These are phyloP conservation scores for Periophthalmus modestus DNA, from an alignment of 2,113 vertebrate species.

Conservation along the genomic window DNA sequence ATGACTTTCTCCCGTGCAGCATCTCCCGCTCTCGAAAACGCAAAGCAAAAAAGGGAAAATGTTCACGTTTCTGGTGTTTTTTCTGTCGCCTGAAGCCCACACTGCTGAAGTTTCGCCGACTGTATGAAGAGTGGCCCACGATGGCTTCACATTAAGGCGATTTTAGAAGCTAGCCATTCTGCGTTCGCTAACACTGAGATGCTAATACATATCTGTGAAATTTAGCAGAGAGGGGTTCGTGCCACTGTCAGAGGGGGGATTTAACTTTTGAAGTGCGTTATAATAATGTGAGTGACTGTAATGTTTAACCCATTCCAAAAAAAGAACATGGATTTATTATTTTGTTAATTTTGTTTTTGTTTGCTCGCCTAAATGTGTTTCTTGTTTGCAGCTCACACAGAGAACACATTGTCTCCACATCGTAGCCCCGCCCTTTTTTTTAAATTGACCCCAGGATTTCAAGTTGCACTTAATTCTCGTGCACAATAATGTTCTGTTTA, in stretches of 20 bases:
- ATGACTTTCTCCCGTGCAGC: conserved; percentile 58
- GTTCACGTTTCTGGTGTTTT: background rate
- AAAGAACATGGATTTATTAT: conserved; percentile 29
- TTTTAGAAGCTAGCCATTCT: conserved; percentile 61
- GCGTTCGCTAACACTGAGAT: conserved; percentile 73
- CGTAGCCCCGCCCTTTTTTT: conserved; percentile 38
- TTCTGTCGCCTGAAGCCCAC: conserved; percentile 29
- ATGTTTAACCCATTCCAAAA: conserved; percentile 66
- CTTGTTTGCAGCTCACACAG: conserved; percentile 28
- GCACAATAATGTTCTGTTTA: conserved; percentile 41
- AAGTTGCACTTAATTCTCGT: conserved; percentile 46
- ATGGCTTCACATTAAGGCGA: background rate
- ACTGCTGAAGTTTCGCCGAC: conserved; percentile 41
- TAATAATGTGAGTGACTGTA: conserved; percentile 63
- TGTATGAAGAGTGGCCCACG: conserved; percentile 12
- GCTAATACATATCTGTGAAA: conserved; percentile 77
- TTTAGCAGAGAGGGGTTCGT: conserved; percentile 75
- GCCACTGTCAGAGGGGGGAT: conserved; percentile 70
- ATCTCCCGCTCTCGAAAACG: conserved; percentile 51
- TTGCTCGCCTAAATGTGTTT: conserved; percentile 19
- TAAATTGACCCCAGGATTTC: conserved; percentile 40
- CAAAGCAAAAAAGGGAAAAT: conserved; percentile 8
- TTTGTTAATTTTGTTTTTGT: conserved; percentile 16
- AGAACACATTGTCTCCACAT: conserved; percentile 37
- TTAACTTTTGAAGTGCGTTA: conserved; percentile 62